phyloP scores from a whole-genome alignment of 2,888 invertebrate genomes.

The Cheilosia vernalis region DNA sequence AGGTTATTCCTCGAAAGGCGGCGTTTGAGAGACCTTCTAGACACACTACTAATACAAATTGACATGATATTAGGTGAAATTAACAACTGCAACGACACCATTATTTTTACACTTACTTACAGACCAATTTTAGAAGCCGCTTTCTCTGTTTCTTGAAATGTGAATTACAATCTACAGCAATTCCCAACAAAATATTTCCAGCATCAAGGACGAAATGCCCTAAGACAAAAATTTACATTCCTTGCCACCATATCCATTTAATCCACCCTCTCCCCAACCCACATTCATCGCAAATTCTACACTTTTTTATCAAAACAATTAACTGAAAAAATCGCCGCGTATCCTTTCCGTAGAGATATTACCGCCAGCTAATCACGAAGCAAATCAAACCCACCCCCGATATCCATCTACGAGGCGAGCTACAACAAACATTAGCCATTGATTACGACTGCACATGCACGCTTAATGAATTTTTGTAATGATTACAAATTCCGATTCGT shows the following conservation, averaged over 20 bases:
- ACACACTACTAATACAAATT: no score
- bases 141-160: no score
- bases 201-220: no score
- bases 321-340: slow-evolving; percentile 20
- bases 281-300: slow-evolving; percentile 4
- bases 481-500: slow-evolving; percentile 40
- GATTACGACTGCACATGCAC: slow-evolving; percentile 61
- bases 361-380: slow-evolving; percentile 53
- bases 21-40: no score
- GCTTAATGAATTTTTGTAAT: slow-evolving; percentile 48
- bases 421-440: slow-evolving; percentile 13
- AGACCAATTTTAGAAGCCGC: no score
- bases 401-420: background rate
- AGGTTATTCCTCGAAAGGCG: no score
- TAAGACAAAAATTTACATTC: no score
- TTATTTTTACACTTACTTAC: no score
- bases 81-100: no score
- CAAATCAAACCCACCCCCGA: slow-evolving; percentile 42
- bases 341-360: slow-evolving; percentile 17
- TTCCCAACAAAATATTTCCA: no score
- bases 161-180: no score
- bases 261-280: background rate
- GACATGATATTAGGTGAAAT: no score
- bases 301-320: slow-evolving; percentile 30
- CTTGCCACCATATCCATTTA: background rate